Evolutionary conservation across 2,113 vertebrate genomes (phyloP).

Genomic region (Podilymbus podiceps): DNA sequence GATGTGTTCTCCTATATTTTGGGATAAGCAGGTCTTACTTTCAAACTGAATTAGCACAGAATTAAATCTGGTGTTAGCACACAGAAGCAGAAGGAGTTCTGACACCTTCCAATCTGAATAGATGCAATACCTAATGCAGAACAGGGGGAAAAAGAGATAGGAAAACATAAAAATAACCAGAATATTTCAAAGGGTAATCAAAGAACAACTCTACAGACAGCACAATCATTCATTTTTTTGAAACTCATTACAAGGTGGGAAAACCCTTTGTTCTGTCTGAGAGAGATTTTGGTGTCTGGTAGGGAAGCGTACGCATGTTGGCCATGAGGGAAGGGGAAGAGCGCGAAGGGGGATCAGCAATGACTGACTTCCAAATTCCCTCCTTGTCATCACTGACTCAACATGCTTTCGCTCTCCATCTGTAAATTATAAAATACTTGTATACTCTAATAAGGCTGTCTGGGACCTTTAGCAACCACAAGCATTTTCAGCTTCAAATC

Average conservation of each 20-base stretch:
- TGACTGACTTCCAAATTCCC: background rate
- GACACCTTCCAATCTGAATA: background rate
- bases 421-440: background rate
- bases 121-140: too few species aligned
- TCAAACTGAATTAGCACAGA: background rate
- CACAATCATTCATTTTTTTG: accelerated
- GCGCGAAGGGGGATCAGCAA: background rate
- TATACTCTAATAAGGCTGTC: background rate
- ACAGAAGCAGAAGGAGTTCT: background rate
- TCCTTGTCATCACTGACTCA: background rate
- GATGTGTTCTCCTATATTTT: background rate
- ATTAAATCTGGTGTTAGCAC: background rate
- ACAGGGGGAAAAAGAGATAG: too few species aligned
- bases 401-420: background rate
- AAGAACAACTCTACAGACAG: background rate
- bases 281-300: background rate
- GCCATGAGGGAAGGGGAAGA: background rate
- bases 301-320: accelerated
- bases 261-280: background rate
- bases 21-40: background rate
- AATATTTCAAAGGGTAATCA: background rate
- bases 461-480: background rate
- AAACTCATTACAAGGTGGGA: background rate
- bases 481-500: background rate
- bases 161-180: background rate